Evolutionary conservation across 2,888 invertebrate species (phyloP).

Genomic region (Augiades crinisus): DNA sequence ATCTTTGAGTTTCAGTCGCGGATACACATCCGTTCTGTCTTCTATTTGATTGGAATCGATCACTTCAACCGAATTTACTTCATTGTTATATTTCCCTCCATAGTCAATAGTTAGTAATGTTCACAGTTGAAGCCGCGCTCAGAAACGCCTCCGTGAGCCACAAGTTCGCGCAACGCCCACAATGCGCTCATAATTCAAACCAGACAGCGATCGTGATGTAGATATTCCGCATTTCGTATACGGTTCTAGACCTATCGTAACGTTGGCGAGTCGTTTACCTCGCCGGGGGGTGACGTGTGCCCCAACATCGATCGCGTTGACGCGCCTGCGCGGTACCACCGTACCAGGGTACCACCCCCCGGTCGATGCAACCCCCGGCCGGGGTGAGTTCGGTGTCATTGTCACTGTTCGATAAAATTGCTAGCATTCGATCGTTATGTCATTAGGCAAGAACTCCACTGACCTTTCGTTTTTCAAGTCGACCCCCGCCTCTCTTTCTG

Average conservation of each 20-base stretch:
- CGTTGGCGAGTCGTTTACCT: conserved; percentile 68
- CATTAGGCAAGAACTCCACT: conserved; percentile 4
- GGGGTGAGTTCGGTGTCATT: conserved; percentile 2
- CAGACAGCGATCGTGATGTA: conserved; percentile 9
- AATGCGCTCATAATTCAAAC: conserved; percentile 23
- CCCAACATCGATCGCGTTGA: conserved; percentile 48
- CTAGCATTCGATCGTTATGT: conserved; percentile 16
- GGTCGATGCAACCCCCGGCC: conserved; percentile 22
- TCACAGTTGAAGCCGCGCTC: too few species aligned
- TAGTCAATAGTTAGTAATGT: too few species aligned
- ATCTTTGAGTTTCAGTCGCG: too few species aligned
- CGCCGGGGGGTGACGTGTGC: conserved; percentile 58
- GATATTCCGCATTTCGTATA: conserved; percentile 26
- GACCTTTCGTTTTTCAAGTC: conserved; percentile 10
- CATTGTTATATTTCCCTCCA: too few species aligned
- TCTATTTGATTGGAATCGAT: too few species aligned
- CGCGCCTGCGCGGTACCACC: conserved; percentile 59
- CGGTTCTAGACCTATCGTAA: conserved; percentile 69
- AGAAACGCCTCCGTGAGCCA: too few species aligned
- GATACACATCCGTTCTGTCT: too few species aligned
- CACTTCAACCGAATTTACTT: too few species aligned
- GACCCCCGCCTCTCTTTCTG: background rate
- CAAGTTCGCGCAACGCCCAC: background rate
- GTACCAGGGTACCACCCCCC: too few species aligned
- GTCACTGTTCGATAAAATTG: conserved; percentile 17